phyloP scores from a whole-genome alignment of 35 echinoderm and acorn worm species.

The Heliocidaris erythrogramma region DNA sequence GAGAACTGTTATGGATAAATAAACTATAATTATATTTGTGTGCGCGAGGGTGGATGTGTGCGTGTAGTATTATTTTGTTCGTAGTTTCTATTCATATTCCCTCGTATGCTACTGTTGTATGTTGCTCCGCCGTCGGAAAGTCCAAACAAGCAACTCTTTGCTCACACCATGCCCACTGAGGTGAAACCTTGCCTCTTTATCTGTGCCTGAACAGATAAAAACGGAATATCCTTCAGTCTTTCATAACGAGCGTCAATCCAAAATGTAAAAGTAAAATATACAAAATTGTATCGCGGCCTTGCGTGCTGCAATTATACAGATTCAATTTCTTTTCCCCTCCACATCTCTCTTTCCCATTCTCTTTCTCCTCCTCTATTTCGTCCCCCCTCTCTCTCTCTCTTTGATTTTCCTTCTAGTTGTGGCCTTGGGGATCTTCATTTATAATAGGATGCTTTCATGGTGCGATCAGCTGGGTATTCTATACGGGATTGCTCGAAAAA shows the following conservation, averaged over 20 bases:
- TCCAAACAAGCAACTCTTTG: background rate
- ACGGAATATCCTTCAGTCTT: background rate
- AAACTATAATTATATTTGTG: background rate
- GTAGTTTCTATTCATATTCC: background rate
- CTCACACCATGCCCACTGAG: background rate
- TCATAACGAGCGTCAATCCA: conserved; percentile 10
- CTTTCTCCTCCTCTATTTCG: background rate
- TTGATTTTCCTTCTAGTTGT: background rate
- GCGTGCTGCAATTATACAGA: background rate
- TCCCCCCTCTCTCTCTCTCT: background rate
- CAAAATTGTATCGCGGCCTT: background rate
- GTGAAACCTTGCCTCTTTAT: background rate
- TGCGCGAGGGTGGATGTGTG: background rate
- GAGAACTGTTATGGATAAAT: background rate
- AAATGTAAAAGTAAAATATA: background rate
- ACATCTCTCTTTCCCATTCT: background rate
- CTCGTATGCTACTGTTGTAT: background rate
- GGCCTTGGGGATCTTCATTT: background rate
- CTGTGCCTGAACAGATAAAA: background rate
- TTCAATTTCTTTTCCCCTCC: background rate
- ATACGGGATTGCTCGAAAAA: conserved; percentile 10
- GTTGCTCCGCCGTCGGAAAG: background rate
- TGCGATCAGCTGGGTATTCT: background rate
- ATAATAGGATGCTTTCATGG: conserved; percentile 36
- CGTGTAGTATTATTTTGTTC: background rate